phyloP scores from a whole-genome alignment of 35 echinoderm and acorn worm genomes.

The Antedon bifida region DNA sequence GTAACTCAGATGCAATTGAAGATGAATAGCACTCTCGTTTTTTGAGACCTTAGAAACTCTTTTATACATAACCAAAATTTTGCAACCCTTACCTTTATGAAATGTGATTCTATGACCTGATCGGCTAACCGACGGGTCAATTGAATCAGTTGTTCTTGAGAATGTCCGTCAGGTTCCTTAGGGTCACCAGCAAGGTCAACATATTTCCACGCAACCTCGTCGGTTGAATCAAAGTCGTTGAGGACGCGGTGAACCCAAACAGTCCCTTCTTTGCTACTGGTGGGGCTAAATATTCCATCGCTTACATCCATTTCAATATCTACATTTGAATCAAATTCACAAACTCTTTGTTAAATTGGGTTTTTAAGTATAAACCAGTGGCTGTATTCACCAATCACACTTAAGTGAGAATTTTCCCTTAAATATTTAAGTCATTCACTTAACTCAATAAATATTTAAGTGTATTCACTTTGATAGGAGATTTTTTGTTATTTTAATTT shows the following conservation, averaged over 20 bases:
- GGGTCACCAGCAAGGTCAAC: constrained; percentile 52
- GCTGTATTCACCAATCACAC: too few species aligned
- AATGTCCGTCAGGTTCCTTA: constrained; percentile 51
- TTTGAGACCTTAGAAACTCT: too few species aligned
- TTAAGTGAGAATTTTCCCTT: too few species aligned
- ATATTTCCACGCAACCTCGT: constrained; percentile 47
- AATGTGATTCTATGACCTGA: constrained; percentile 72
- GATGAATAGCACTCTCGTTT: too few species aligned
- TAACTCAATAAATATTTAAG: too few species aligned
- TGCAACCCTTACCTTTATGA: constrained; percentile 13
- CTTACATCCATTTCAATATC: constrained; percentile 70
- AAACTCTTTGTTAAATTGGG: too few species aligned
- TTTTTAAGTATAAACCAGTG: too few species aligned
- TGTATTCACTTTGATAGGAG: too few species aligned
- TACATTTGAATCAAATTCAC: not conserved
- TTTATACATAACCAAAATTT: too few species aligned
- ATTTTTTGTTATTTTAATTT: too few species aligned
- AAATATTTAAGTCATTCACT: too few species aligned
- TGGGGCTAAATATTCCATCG: constrained; percentile 70
- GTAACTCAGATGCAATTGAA: too few species aligned
- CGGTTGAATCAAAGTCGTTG: constrained; percentile 50
- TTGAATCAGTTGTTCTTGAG: constrained; percentile 76
- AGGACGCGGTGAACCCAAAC: constrained; percentile 75
- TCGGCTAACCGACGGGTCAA: constrained; percentile 62
- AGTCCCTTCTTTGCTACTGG: constrained; percentile 52